phyloP scores from a whole-genome alignment of 2,888 invertebrate genomes.

The Anthrax anthrax region DNA sequence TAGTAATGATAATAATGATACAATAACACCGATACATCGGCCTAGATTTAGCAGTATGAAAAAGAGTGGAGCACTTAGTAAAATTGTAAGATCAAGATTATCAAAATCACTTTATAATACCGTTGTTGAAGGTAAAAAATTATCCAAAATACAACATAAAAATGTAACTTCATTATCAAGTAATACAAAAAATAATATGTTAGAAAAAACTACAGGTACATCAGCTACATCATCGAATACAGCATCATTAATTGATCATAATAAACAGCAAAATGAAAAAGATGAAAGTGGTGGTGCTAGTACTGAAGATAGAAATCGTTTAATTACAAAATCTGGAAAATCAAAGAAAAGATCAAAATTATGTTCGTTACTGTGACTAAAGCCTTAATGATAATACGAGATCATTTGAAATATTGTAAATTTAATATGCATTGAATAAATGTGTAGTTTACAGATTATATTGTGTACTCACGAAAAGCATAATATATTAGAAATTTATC shows the following conservation, averaged over 20 bases:
- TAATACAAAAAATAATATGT: too few relatives aligned
- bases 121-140: slow-evolving; percentile 3
- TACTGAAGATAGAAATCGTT: slow-evolving; percentile 17
- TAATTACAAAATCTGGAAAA: slow-evolving; percentile 22
- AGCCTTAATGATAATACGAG: slow-evolving; percentile 20
- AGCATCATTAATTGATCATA: background rate
- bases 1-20: slow-evolving; percentile 33
- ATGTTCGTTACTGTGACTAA: slow-evolving; percentile 36
- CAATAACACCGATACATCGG: slow-evolving; percentile 29
- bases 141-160: background rate
- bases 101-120: slow-evolving; percentile 39
- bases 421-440: too few relatives aligned
- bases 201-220: background rate
- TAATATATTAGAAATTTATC: too few relatives aligned
- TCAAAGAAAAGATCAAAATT: slow-evolving; percentile 34
- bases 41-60: slow-evolving; percentile 36
- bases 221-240: background rate
- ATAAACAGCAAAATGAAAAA: background rate
- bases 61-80: slow-evolving; percentile 39
- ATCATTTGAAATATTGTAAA: too few relatives aligned
- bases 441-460: too few relatives aligned
- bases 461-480: too few relatives aligned
- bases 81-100: slow-evolving; percentile 39
- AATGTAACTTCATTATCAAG: too few relatives aligned
- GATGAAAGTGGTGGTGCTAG: too few relatives aligned